These are phyloP conservation scores for Hyaena hyaena DNA, from an alignment of 2,113 vertebrate species.

Conservation along the genomic window DNA sequence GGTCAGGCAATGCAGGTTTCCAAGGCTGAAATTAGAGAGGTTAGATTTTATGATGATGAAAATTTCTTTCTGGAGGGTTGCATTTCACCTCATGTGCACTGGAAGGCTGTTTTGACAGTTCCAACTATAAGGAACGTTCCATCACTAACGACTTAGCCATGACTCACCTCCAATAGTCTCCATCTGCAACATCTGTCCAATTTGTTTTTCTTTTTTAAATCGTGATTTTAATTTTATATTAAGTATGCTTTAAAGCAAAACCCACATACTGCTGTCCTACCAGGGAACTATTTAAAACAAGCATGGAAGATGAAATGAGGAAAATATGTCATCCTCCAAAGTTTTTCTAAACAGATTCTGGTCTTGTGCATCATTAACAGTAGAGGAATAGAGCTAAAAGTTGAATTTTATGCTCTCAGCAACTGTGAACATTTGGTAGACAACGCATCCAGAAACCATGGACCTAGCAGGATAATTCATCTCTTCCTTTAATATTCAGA, in stretches of 20 bases:
- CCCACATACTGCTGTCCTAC: not conserved
- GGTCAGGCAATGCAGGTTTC: conserved; percentile 24
- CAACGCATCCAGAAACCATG: conserved; percentile 69
- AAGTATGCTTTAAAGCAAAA: conserved; percentile 54
- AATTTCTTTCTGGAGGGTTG: conserved; percentile 42
- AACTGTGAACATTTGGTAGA: conserved; percentile 71
- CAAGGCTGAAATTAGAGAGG: conserved; percentile 60
- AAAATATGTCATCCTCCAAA: not conserved
- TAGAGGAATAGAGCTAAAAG: conserved; percentile 52
- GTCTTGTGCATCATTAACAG: conserved; percentile 53
- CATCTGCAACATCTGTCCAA: conserved; percentile 51
- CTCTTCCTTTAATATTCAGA: conserved; percentile 54
- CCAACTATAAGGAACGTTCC: conserved; percentile 48
- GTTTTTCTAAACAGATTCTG: conserved; percentile 68
- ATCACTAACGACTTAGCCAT: conserved; percentile 11
- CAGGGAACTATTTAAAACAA: not conserved
- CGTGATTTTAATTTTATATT: conserved; percentile 11
- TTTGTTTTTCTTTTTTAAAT: conserved; percentile 57
- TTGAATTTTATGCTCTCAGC: conserved; percentile 65
- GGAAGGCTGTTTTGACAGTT: conserved; percentile 71
- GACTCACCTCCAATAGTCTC: conserved; percentile 60
- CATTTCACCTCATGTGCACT: conserved; percentile 63
- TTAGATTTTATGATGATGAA: conserved; percentile 67
- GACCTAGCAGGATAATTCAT: conserved; percentile 62
- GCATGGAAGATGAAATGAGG: not conserved